These are phyloP conservation scores for Dexiosoma caninum DNA, from an alignment of 2,888 invertebrate genomes.

Conservation along the genomic window DNA sequence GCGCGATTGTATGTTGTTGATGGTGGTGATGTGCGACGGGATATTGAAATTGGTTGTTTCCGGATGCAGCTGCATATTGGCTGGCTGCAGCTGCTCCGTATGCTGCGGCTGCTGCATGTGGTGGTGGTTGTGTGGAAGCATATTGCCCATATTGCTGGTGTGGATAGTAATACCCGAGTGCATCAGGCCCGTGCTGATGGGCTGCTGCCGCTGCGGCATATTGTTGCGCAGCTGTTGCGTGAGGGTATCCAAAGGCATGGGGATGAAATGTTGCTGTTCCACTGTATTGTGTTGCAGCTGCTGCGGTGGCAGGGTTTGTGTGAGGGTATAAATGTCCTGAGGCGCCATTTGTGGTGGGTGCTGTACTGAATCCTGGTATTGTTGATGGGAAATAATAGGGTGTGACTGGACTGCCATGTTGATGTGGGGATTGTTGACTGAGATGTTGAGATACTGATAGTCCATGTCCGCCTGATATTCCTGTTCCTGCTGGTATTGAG, in stretches of 20 bases:
- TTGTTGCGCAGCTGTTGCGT: conserved; percentile 68
- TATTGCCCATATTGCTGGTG: conserved; percentile 78
- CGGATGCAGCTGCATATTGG: conserved; percentile 69
- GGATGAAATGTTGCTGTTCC: conserved; percentile 77
- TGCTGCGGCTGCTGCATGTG: conserved; percentile 69
- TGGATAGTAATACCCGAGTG: conserved; percentile 76
- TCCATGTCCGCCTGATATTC: conserved; percentile 63
- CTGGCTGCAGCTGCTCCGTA: conserved; percentile 65
- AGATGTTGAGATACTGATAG: conserved; percentile 66
- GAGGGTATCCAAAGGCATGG: conserved; percentile 77
- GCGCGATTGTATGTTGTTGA: conserved; percentile 77
- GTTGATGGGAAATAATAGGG: conserved; percentile 73
- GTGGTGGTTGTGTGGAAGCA: conserved; percentile 69
- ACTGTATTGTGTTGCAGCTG: conserved; percentile 72
- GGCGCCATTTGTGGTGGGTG: conserved; percentile 69
- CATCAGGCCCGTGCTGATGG: conserved; percentile 77
- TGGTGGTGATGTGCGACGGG: conserved; percentile 70
- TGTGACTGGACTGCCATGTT: conserved; percentile 68
- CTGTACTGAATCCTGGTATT: conserved; percentile 69
- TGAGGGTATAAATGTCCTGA: conserved; percentile 74
- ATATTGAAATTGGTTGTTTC: conserved; percentile 72
- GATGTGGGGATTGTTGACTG: conserved; percentile 66
- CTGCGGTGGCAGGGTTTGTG: conserved; percentile 71
- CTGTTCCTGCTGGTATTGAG: conserved; percentile 60
- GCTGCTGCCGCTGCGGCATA: conserved; percentile 66